A percentile compares a stretch with the other conserved stretches of the same genome.
These are phyloP conservation scores for Leptocoma aspasia DNA, from an alignment of 2,113 vertebrate species.

Conservation along the genomic window DNA sequence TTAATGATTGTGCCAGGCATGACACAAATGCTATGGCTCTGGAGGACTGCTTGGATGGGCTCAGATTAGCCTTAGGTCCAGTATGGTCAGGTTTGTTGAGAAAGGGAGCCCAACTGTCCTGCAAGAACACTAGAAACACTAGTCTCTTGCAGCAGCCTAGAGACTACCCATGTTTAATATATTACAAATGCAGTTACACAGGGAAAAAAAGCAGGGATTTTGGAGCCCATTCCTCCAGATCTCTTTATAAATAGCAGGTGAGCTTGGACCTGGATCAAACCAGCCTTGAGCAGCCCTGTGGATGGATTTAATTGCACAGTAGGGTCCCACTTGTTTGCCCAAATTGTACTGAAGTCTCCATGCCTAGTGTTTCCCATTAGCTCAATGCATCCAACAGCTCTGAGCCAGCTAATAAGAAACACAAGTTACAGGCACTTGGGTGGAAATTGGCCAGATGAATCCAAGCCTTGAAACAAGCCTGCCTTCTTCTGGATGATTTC, in stretches of 20 bases:
- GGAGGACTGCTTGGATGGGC: background rate
- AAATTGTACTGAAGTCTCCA: background rate
- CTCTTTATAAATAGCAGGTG: conserved; percentile 40
- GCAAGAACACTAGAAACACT: background rate
- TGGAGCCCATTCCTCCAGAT: background rate
- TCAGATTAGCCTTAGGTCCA: background rate
- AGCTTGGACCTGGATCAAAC: background rate
- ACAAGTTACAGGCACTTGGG: background rate
- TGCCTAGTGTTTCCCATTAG: conserved; percentile 15
- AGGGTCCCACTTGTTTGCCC: background rate
- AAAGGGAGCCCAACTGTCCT: background rate
- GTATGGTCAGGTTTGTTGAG: background rate
- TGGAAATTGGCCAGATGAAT: background rate
- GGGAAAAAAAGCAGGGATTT: background rate
- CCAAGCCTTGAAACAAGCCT: background rate
- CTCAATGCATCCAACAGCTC: background rate
- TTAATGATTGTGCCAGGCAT: background rate
- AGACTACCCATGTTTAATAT: background rate
- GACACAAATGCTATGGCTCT: background rate
- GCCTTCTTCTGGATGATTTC: background rate
- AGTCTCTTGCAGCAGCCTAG: background rate
- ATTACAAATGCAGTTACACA: background rate
- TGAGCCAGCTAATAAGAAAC: conserved; percentile 3
- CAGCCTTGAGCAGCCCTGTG: background rate
- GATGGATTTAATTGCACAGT: conserved; percentile 10